These are phyloP conservation scores for Esox masquinongy DNA, from an alignment of 2,797 vertebrate species.

Conservation along the genomic window DNA sequence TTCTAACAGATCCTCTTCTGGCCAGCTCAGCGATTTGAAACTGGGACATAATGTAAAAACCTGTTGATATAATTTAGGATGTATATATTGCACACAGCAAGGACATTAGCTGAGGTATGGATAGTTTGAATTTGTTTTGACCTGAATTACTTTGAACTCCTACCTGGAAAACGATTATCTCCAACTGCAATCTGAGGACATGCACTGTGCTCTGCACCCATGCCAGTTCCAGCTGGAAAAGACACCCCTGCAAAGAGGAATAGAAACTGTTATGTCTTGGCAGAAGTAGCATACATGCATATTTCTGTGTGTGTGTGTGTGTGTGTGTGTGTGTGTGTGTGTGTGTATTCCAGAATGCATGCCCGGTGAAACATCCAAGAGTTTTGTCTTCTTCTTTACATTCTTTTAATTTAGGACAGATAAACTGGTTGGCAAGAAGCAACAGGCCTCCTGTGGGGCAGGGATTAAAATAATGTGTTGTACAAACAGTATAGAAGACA, in stretches of 20 bases:
- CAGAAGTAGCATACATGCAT: conserved; percentile 6
- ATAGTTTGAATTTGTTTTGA: neutral
- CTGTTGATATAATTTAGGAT: conserved; percentile 54
- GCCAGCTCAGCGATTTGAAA: conserved; percentile 87
- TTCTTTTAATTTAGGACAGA: too few species aligned
- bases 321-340: conserved; percentile 26
- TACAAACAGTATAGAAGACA: too few species aligned
- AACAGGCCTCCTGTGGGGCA: too few species aligned
- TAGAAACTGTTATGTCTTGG: conserved; percentile 9
- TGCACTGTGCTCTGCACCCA: conserved; percentile 68
- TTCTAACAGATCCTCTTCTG: conserved; percentile 78
- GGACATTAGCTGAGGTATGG: neutral
- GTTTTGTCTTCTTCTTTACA: neutral
- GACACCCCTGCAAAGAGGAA: conserved; percentile 73
- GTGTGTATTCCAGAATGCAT: neutral
- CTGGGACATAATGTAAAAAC: conserved; percentile 90
- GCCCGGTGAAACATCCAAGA: neutral
- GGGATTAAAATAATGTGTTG: too few species aligned
- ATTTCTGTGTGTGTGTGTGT: conserved; percentile 14
- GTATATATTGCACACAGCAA: neutral
- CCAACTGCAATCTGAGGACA: conserved; percentile 80
- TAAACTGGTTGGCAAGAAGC: too few species aligned
- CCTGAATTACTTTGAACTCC: conserved; percentile 9
- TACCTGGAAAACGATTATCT: conserved; percentile 84
- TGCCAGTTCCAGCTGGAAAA: conserved; percentile 73